phyloP scores from a whole-genome alignment of 1,140 invertebrate species.

The Melanaphis sacchari region DNA sequence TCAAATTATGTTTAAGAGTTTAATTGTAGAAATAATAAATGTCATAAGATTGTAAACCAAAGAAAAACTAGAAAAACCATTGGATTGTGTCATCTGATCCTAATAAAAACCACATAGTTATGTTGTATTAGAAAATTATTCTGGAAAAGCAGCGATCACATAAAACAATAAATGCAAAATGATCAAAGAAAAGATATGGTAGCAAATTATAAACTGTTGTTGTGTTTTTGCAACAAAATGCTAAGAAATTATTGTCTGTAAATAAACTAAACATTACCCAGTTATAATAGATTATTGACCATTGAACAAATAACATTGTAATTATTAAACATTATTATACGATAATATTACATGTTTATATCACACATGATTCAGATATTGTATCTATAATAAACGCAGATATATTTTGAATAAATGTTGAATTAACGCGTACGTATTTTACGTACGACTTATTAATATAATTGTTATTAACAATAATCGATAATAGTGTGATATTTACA shows the following conservation, averaged over 20 bases:
- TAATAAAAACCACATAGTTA: not conserved
- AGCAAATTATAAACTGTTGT: not conserved
- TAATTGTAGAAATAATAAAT: not conserved
- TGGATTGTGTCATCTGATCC: not conserved
- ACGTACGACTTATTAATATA: not conserved
- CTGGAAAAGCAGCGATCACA: not conserved
- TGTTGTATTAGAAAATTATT: not conserved
- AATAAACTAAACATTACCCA: not conserved
- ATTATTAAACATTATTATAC: not conserved
- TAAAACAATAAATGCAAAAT: not conserved
- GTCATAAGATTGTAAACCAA: not conserved
- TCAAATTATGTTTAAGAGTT: not conserved
- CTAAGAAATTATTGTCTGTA: not conserved
- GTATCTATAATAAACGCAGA: not conserved
- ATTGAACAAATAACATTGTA: not conserved
- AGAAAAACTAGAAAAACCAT: not conserved
- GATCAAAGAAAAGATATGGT: not conserved
- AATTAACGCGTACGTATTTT: not conserved
- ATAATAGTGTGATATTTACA: no score
- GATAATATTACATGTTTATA: not conserved
- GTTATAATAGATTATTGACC: no score
- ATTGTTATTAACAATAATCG: no score
- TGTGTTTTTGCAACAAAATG: not conserved
- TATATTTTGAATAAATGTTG: no score
- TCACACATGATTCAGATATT: not conserved